These are phyloP conservation scores for Lanius ludovicianus DNA, from an alignment of 2,113 vertebrate genomes.

Conservation along the genomic window DNA sequence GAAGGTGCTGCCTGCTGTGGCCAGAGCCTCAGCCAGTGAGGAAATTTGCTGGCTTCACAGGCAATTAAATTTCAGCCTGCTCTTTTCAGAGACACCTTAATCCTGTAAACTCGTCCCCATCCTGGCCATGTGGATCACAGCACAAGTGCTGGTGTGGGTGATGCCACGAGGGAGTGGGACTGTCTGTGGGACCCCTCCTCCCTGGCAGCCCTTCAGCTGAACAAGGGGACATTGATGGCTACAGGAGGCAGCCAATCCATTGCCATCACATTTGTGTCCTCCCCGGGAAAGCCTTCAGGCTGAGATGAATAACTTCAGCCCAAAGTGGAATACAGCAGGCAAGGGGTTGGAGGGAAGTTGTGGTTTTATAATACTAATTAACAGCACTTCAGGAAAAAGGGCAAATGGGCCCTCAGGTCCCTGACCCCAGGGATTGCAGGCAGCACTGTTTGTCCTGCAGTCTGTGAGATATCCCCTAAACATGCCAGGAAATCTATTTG, in stretches of 20 bases:
- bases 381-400: not conserved
- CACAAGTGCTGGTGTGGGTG: rapidly evolving
- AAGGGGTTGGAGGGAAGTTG: not conserved
- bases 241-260: not conserved
- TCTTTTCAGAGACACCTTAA: not conserved
- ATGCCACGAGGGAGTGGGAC: not conserved
- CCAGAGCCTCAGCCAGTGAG: not conserved
- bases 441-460: not conserved
- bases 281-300: not conserved
- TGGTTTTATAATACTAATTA: not conserved
- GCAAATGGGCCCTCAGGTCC: not conserved
- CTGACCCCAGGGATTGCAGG: not conserved
- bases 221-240: not conserved
- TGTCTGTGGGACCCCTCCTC: rapidly evolving
- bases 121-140: not conserved
- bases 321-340: rapidly evolving
- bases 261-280: not conserved
- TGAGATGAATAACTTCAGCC: not conserved
- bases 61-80: not conserved
- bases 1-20: not conserved
- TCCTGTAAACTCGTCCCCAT: rapidly evolving
- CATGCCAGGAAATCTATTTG: not conserved
- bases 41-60: not conserved
- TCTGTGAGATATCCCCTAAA: not conserved
- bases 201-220: not conserved